Percentiles rank a stretch among this genome's conserved stretches.
These are phyloP conservation scores for Mystacornis crossleyi DNA, from an alignment of 2,113 vertebrate species.

Conservation along the genomic window DNA sequence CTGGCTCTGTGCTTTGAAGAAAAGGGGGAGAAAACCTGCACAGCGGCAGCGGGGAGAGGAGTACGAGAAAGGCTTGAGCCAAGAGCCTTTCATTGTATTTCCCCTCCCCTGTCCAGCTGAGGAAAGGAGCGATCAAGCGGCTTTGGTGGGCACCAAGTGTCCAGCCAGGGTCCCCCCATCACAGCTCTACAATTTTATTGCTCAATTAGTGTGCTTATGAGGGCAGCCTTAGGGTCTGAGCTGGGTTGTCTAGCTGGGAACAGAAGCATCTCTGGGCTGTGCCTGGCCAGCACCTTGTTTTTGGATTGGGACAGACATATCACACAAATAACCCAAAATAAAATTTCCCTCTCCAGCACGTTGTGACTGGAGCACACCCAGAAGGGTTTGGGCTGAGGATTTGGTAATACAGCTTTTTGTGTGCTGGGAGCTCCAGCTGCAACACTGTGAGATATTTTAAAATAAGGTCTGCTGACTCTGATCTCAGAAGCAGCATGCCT, in stretches of 20 bases:
- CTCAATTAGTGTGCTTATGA: not conserved
- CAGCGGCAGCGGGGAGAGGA: not conserved
- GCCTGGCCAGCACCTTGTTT: not conserved
- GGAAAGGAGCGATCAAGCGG: rapidly evolving
- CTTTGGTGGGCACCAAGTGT: not conserved
- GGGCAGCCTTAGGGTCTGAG: not conserved
- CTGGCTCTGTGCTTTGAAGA: not conserved
- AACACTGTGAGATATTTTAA: not conserved
- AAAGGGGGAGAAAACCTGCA: not conserved
- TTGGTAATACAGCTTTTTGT: not conserved
- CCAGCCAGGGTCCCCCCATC: not conserved
- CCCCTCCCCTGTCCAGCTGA: not conserved
- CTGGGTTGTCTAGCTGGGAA: not conserved
- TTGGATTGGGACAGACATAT: not conserved
- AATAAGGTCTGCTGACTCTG: not conserved
- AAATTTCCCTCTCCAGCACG: not conserved
- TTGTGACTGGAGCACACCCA: not conserved
- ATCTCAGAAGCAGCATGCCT: not conserved
- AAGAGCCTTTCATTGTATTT: not conserved
- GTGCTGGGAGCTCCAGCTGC: not conserved
- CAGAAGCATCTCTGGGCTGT: not conserved
- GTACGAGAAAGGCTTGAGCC: not conserved
- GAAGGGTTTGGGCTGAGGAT: not conserved
- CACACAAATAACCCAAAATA: not conserved
- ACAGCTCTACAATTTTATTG: not conserved